Conservation (phyloP, 2,888 invertebrate genomes). For the Cacoxenus indagator region DNA sequence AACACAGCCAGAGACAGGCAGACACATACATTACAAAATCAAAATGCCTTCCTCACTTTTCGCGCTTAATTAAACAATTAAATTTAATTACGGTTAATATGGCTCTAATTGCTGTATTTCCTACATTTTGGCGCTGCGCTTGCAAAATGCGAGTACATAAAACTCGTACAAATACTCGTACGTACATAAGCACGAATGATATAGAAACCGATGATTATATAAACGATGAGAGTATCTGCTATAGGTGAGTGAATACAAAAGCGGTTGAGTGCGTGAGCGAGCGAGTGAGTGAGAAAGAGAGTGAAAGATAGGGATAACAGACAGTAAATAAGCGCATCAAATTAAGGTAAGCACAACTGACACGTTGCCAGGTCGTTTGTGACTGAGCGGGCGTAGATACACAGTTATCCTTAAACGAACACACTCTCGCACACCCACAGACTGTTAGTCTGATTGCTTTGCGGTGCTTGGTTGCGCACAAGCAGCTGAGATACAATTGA, state of each 20-base stretch:
- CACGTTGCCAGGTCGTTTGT: conserved; percentile 41
- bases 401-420: conserved; percentile 18
- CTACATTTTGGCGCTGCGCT: conserved; percentile 43
- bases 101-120: conserved; percentile 71
- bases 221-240: neutral
- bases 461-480: neutral
- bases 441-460: conserved; percentile 42
- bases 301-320: conserved; percentile 25
- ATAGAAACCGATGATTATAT: neutral
- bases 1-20: conserved; percentile 26
- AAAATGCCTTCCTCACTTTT: conserved; percentile 63
- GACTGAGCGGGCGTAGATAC: neutral
- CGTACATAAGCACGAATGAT: neutral
- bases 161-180: neutral
- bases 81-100: conserved; percentile 72
- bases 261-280: neutral
- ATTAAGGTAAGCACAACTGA: conserved; percentile 51
- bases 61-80: conserved; percentile 71
- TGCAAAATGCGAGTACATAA: neutral
- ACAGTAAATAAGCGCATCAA: conserved; percentile 58
- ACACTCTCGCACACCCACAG: neutral
- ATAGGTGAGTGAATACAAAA: neutral
- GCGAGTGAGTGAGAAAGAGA: neutral
- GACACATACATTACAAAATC: conserved; percentile 52
- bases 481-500: conserved; percentile 56